Evolutionary conservation across 2,113 vertebrate species (phyloP), one percentile per base, ranked within the genome.

Genomic region (Etia nguti): DNA sequence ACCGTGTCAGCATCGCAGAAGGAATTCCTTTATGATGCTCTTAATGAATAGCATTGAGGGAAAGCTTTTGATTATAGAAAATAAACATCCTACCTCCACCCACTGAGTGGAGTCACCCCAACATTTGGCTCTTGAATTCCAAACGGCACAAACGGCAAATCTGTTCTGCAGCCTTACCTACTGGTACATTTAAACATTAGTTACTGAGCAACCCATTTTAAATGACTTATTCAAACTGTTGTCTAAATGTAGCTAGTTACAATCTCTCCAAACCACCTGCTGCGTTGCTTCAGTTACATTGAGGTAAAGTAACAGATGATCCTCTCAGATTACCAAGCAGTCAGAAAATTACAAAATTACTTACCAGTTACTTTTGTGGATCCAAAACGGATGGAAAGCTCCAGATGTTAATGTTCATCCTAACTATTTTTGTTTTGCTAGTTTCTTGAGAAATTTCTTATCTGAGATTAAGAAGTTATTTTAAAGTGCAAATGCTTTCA

Each of bases 1-100:
- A 34, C 88, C 55, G 31, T 52, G n/a, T 77, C 73, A 73, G 20
- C 41, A 55, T 73, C 85, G 82, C 62, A 77, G 12, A 62, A 68
- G 29, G 20, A 80, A 55, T 60, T 79, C 41, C 56, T 20, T 62
- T 11, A 13, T 65, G 70, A 77, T 31, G 4, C 46, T 77, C 70
- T 50, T 77, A 50, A 77, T 31, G 70, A 77, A 77, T 31, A 77
- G 70, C 70, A 50, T n/a, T 20, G 46, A 77, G 10, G 46, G 70
- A 77, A 77, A 77, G 88, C 34, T 89, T 89, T 79, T 88, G 65
- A 89, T 91, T 88, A 88, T 11, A 60, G 62, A 83, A 81, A 88
- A 81, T 86, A 89, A 89, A 88, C 88, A 89, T 81, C 29, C 83
- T 89, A 83, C 82, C 75, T 87, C 87, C 55, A 16, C 79, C 59